Evolutionary conservation across 2,888 invertebrate species (phyloP), one percentile per base, ranked within the genome.

Genomic region (Drosophila lutescens): DNA sequence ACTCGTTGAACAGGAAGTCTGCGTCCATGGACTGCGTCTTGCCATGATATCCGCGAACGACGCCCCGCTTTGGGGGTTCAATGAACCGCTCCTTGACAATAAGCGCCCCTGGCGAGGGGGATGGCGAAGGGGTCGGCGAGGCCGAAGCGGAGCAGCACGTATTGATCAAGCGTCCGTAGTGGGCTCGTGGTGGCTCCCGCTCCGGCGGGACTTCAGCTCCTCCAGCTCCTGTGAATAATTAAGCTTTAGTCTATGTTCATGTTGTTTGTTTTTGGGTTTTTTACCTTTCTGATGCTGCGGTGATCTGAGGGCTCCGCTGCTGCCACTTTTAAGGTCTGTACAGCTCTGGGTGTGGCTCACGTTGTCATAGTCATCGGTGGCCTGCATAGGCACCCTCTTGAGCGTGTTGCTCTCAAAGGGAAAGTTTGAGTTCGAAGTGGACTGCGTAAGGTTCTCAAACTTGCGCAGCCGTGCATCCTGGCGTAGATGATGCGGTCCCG

Each of bases 1-100:
- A 91, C 69, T 91, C 91, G 54, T 91, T 90, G 44, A 87, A 90
- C 17, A 91, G 73, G 69, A 91, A 89, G 53, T 91, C 91, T 0
- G 90, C 88, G 63, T 91, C 91, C 90, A 91, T 91, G 26, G 91
- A 91, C 60, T 91, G 91, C 0, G 92, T 91, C 68, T 92, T 91
- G 44, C 81, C 89, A 36, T 91, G 90, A 73, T 91, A 91, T 61
- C 87, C 93, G 71, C 92, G 93, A 1, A 93, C 92, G 54, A 93
- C 90, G 53, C 85, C 63, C 30, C 93, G 91, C 68, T 93, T 93
- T 1, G 93, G 93, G 4, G 93, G 93, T 79, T 93, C 93, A 36
- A 93, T 93, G 76, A 91, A 93, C 59, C 91, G 91, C 85, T 93
- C 93, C 86, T 93, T 93, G 2, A 93, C 91, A 30, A 93, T 83